Evolutionary conservation across 2,113 vertebrate species (phyloP).

Genomic region (Uropsilus gracilis): DNA sequence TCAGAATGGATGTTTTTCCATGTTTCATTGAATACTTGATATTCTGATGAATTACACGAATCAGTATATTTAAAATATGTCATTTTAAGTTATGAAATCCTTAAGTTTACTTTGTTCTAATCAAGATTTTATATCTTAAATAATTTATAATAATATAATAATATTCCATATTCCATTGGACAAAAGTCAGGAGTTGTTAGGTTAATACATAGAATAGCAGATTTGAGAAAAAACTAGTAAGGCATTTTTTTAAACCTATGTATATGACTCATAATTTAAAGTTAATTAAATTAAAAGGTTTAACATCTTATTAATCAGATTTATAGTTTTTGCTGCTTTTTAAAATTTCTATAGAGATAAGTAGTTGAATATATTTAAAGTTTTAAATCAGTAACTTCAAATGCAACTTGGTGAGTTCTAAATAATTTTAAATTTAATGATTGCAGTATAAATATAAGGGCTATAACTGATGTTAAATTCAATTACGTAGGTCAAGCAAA

Average conservation of each 20-base stretch:
- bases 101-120: not conserved
- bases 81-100: not conserved
- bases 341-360: not conserved
- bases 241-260: not conserved
- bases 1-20: not conserved
- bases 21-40: not conserved
- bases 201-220: not conserved
- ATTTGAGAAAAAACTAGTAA: not conserved
- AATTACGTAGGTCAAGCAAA: conserved; percentile 51
- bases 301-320: not conserved
- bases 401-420: not conserved
- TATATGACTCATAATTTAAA: not conserved
- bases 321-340: not conserved
- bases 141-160: not conserved
- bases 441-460: not conserved
- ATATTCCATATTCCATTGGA: not conserved
- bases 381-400: not conserved
- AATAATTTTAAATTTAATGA: conserved; percentile 56
- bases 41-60: not conserved
- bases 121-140: not conserved
- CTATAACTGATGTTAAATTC: not conserved
- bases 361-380: conserved; percentile 37
- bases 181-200: not conserved
- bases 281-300: not conserved
- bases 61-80: not conserved